phyloP scores from a whole-genome alignment of 2,888 invertebrate species.

The Caenorhabditis sp. region DNA sequence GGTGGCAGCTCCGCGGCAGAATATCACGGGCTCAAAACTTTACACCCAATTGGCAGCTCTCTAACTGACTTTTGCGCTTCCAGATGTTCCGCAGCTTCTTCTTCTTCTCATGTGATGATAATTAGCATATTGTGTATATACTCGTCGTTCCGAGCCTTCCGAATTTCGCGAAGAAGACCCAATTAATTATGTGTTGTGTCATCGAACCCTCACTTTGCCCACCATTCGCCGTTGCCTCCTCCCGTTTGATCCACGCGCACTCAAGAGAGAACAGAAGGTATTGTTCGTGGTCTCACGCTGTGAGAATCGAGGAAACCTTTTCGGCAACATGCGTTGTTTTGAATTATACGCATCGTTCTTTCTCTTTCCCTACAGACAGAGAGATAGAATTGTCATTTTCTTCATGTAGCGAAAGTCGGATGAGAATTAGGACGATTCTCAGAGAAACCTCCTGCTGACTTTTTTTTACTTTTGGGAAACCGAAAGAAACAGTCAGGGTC shows the following conservation, averaged over 20 bases:
- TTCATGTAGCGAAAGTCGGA: too few species aligned
- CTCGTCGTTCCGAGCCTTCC: background rate
- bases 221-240: too few species aligned
- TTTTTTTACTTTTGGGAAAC: background rate
- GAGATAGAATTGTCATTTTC: too few species aligned
- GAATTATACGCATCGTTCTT: constrained; percentile 40
- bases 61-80: constrained; percentile 5
- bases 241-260: too few species aligned
- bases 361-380: too few species aligned
- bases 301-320: too few species aligned
- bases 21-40: too few species aligned
- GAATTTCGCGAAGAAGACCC: too few species aligned
- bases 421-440: constrained; percentile 20
- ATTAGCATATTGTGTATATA: constrained; percentile 33
- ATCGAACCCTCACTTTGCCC: constrained; percentile 26
- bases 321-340: constrained; percentile 22
- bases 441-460: background rate
- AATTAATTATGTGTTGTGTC: constrained; percentile 50
- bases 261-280: constrained; percentile 27
- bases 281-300: constrained; percentile 4
- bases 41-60: too few species aligned
- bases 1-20: too few species aligned
- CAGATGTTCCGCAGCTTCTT: constrained; percentile 21
- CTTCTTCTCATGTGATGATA: constrained; percentile 4
- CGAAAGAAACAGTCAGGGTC: too few species aligned